A percentile compares a stretch with the other conserved stretches of the same genome.
phyloP scores from a whole-genome alignment of 1,140 invertebrate species.

The Telenomus remus region DNA sequence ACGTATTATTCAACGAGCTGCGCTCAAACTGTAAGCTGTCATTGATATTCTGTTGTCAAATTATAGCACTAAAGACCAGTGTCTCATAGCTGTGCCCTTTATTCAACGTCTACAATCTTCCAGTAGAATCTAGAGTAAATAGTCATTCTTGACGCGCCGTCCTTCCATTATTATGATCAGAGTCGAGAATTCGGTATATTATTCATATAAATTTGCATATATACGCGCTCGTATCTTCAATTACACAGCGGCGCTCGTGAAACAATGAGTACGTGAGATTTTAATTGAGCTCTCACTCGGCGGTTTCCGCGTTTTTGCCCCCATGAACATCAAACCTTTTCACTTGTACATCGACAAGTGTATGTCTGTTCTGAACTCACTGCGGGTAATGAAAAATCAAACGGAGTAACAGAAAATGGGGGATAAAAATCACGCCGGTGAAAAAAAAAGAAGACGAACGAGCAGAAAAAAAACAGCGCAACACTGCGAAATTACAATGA shows the following conservation, averaged over 20 bases:
- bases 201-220: constrained; percentile 18
- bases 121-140: background rate
- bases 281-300: constrained; percentile 60
- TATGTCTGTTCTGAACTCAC: constrained; percentile 19
- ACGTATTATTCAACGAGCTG: background rate
- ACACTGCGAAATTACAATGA: constrained; percentile 11
- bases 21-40: background rate
- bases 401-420: constrained; percentile 25
- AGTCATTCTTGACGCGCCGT: background rate
- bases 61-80: background rate
- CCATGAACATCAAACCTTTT: constrained; percentile 43
- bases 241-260: constrained; percentile 53
- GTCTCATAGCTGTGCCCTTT: background rate
- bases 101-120: background rate
- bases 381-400: constrained; percentile 47
- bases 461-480: constrained; percentile 12
- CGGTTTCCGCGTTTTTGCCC: constrained; percentile 32
- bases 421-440: background rate
- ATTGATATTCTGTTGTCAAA: background rate
- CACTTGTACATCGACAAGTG: constrained; percentile 25
- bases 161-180: constrained; percentile 9
- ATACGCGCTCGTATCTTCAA: constrained; percentile 50
- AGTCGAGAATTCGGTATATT: background rate
- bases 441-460: constrained; percentile 8
- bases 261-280: constrained; percentile 61